These are phyloP conservation scores for Drusus annulatus DNA, from an alignment of 1,140 invertebrate genomes.

Conservation along the genomic window DNA sequence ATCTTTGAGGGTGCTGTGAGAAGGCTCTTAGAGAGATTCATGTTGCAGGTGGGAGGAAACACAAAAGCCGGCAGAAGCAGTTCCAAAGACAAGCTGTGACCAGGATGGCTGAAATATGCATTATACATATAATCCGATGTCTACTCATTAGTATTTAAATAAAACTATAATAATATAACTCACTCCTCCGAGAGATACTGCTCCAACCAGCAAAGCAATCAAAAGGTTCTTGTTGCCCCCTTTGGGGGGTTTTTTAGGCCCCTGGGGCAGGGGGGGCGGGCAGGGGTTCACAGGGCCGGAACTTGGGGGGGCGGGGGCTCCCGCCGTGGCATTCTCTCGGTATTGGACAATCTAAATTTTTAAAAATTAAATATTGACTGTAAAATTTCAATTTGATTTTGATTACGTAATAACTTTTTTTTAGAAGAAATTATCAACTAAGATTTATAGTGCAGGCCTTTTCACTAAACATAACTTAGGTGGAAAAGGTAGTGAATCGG, in stretches of 20 bases:
- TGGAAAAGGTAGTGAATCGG: no score
- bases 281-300: not conserved
- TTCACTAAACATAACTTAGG: no score
- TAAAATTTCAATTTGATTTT: not conserved
- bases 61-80: no score
- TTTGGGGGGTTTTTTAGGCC: not conserved
- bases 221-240: constrained; percentile 36
- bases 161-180: not conserved
- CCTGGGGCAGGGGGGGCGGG: constrained; percentile 5
- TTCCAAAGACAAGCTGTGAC: no score
- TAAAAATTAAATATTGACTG: no score
- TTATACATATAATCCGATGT: no score
- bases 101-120: no score
- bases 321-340: constrained; percentile 33
- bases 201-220: constrained; percentile 40
- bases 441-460: not conserved
- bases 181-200: constrained; percentile 47
- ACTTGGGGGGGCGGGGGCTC: not conserved
- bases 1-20: no score
- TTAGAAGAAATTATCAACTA: not conserved
- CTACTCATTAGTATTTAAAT: no score
- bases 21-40: no score
- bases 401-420: not conserved
- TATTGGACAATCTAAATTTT: constrained; percentile 50
- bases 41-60: no score